Base-by-base conservation (phyloP, 2,113 vertebrate species). In the Tragelaphus imberbis region DNA sequence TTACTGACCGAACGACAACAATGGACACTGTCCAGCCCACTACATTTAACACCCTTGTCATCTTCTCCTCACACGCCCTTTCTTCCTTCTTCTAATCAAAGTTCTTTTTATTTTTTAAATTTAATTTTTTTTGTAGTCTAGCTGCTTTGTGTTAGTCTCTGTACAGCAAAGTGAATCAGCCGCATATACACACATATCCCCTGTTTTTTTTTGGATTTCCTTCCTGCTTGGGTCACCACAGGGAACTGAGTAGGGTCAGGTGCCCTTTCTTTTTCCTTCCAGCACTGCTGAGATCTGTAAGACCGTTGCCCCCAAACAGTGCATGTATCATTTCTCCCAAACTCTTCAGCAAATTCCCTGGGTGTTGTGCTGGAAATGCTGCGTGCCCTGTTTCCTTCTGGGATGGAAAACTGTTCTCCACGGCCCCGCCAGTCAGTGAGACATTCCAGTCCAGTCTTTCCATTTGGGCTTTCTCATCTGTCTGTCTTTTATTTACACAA, bases 401-500 rank as follows among this genome's bases (percentile, higher is more conserved):
- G 63, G 36, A 23, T 47, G 63, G 88, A 93, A 84, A 88, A 49
- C 16, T 2, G 23, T 17, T 49, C 81, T 47, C 33, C 1, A 5
- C 0, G 2, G 17, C 71, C 53, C 27, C 47, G 9, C 56, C 44
- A 33, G n/a, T 87, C 93, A 7, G 93, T 1, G 17, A 77, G 90
- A 59, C 40, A 11, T 36, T 56, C 84, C 84, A 44, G 30, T 75
- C 55, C 2, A 4, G 10, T 85, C 84, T 63, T 81, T 91, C 82
- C 79, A 17, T 17, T 21, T n/a, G 44, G 86, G 21, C 65, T 53
- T 68, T 55, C 81, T 95, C 23, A 17, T 93, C 55, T 68, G 63
- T 94, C 16, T 63, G 5, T 10, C 44, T n/a, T 84, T 89, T 97
- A 81, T 98, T 97, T 95, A 94, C 7, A 47, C n/a, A 85, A 85